phyloP scores from a whole-genome alignment of 2,113 vertebrate species.

The Zosterops japonicus region DNA sequence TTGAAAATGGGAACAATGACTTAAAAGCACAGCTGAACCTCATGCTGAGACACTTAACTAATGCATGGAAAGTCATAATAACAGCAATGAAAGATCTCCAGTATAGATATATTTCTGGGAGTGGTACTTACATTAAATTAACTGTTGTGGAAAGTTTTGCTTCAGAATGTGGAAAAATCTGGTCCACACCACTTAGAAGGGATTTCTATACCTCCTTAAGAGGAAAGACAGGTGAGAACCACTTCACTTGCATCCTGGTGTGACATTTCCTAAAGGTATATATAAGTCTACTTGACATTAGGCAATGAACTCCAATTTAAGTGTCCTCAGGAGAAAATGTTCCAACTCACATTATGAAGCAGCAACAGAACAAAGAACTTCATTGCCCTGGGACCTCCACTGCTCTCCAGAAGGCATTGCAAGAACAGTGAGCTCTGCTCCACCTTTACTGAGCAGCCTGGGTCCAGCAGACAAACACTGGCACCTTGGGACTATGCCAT shows the following conservation, averaged over 20 bases:
- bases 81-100: background rate
- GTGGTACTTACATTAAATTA: background rate
- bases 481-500: background rate
- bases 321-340: background rate
- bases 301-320: background rate
- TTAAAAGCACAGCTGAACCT: background rate
- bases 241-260: background rate
- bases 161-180: background rate
- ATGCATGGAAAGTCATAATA: background rate
- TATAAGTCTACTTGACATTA: background rate
- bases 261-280: background rate
- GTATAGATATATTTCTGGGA: background rate
- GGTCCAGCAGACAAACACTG: background rate
- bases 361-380: background rate
- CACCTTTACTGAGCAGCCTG: background rate
- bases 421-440: background rate
- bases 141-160: background rate
- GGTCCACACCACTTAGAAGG: background rate
- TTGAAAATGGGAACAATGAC: slow-evolving; percentile 22
- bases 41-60: background rate
- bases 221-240: background rate
- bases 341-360: background rate
- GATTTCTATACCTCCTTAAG: background rate
- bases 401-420: background rate
- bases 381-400: background rate